Conservation (phyloP, 2,113 vertebrate genomes). For the Thryonomys swinderianus region DNA sequence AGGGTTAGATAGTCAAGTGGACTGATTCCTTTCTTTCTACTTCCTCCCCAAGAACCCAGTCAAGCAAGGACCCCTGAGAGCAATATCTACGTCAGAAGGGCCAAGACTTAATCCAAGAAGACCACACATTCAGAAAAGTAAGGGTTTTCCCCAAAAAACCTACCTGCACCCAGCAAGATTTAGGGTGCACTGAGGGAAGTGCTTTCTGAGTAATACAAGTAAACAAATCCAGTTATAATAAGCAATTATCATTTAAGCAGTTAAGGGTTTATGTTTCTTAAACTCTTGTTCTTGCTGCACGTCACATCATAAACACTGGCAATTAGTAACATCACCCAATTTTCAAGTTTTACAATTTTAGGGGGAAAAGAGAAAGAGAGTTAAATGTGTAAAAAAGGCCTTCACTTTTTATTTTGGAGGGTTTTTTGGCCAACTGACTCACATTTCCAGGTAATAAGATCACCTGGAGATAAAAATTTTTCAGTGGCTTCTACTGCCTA, state of each 20-base stretch:
- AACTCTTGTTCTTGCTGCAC: background rate
- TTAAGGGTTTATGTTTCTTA: background rate
- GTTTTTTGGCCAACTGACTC: slow-evolving; percentile 2
- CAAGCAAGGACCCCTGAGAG: background rate
- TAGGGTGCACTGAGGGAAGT: background rate
- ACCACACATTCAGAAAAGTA: background rate
- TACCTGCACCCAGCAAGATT: background rate
- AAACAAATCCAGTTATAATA: background rate
- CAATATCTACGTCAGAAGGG: background rate
- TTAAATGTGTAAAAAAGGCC: background rate
- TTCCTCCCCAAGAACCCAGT: background rate
- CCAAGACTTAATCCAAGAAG: background rate
- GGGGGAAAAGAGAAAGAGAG: background rate
- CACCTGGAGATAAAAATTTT: background rate
- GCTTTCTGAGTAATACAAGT: background rate
- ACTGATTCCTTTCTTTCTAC: background rate
- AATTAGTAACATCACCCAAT: background rate
- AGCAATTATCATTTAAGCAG: background rate
- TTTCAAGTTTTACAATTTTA: slow-evolving; percentile 7
- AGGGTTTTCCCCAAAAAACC: background rate
- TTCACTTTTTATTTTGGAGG: background rate
- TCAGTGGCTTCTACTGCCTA: slow-evolving; percentile 12
- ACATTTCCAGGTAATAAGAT: background rate
- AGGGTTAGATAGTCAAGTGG: background rate
- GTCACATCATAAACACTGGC: slow-evolving; percentile 2